Percentiles rank a stretch among this genome's conserved stretches.
These are phyloP conservation scores for Caenorhabditis auriculariae DNA, from an alignment of 2,888 invertebrate genomes.

Conservation along the genomic window DNA sequence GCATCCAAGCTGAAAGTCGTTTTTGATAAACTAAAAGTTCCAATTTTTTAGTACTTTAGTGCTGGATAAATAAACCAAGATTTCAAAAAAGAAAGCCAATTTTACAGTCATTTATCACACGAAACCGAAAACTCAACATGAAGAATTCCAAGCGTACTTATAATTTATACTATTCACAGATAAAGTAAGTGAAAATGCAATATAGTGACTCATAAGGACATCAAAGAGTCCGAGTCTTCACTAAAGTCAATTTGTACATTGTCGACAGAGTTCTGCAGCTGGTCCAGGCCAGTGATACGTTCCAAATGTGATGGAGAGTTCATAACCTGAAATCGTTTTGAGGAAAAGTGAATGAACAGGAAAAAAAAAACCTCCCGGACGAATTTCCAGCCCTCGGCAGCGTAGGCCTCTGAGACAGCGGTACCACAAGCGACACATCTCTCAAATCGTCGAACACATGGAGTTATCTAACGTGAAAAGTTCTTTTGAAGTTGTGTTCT, in stretches of 20 bases:
- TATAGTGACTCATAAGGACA: conserved; percentile 9
- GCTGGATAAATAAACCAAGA: too few relatives aligned
- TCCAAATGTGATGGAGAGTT: conserved; percentile 77
- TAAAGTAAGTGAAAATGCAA: too few relatives aligned
- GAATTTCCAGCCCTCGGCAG: conserved; percentile 43
- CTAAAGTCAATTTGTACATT: conserved; percentile 36
- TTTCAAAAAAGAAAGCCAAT: too few relatives aligned
- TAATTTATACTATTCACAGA: neutral
- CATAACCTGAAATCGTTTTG: conserved; percentile 14
- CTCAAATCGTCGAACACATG: conserved; percentile 81
- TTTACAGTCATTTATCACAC: neutral
- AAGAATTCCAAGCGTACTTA: neutral
- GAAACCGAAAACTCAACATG: neutral
- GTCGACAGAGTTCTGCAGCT: conserved; percentile 65
- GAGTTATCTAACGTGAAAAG: conserved; percentile 72
- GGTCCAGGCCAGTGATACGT: conserved; percentile 78
- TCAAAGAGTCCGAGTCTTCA: conserved; percentile 18
- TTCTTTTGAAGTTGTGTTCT: neutral
- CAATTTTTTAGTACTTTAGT: too few relatives aligned
- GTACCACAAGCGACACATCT: conserved; percentile 89
- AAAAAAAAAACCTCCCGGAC: conserved; percentile 67
- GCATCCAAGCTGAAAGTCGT: too few relatives aligned
- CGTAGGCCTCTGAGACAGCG: conserved; percentile 60
- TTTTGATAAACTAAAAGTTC: too few relatives aligned
- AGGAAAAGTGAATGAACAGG: conserved; percentile 74